phyloP scores from a whole-genome alignment of 2,888 invertebrate species.

The Limnephilus marmoratus region DNA sequence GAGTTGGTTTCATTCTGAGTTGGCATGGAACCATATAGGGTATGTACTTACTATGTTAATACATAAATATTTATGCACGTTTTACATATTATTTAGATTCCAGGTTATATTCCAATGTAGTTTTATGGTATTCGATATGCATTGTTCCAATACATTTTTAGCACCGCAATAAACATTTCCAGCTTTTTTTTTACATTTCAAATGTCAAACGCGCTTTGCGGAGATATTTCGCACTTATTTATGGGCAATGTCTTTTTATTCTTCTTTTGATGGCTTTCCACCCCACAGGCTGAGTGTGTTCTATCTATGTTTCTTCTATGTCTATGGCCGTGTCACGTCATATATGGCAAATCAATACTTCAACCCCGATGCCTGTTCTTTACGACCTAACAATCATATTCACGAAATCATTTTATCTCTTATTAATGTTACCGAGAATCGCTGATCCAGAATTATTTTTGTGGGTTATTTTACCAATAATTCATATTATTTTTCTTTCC shows the following conservation, averaged over 20 bases:
- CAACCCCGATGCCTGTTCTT: background rate
- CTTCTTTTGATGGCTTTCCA: constrained; percentile 2
- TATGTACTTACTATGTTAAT: too few relatives aligned
- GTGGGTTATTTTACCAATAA: background rate
- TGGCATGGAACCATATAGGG: too few relatives aligned
- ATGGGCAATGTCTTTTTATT: background rate
- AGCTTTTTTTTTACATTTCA: background rate
- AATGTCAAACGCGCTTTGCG: background rate
- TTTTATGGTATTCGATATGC: background rate
- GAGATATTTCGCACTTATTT: constrained; percentile 2
- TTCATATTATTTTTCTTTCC: background rate
- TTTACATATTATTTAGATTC: background rate
- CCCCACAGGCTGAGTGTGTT: background rate
- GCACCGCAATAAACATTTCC: background rate
- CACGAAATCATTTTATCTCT: background rate
- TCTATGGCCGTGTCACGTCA: background rate
- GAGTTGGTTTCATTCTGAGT: too few relatives aligned
- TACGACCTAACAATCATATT: background rate
- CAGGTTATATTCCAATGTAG: background rate
- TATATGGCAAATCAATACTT: background rate
- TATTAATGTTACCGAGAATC: background rate
- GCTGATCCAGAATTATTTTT: background rate
- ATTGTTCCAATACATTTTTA: background rate
- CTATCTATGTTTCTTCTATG: background rate
- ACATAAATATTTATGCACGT: background rate